These are phyloP conservation scores for Anas acuta DNA, from an alignment of 2,797 vertebrate species.

Conservation along the genomic window DNA sequence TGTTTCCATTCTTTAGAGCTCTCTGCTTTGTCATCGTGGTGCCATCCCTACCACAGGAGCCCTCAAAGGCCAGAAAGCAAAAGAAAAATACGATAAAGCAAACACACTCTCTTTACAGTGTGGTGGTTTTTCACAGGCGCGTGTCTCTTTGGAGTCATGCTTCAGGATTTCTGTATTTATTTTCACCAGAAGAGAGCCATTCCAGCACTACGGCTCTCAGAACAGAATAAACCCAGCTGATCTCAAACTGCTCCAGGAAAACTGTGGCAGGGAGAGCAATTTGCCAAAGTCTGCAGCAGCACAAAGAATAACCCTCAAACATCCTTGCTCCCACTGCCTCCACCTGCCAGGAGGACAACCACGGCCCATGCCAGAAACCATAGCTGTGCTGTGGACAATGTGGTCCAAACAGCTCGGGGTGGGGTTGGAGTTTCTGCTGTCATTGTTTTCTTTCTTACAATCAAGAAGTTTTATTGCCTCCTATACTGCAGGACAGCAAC, in stretches of 20 bases:
- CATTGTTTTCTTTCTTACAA: neutral
- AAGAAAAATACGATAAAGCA: slow-evolving; percentile 23
- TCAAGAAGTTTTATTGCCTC: neutral
- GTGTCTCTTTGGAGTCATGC: neutral
- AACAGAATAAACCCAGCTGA: slow-evolving; percentile 60
- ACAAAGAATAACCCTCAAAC: slow-evolving; percentile 7
- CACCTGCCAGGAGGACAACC: neutral
- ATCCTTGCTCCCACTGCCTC: neutral
- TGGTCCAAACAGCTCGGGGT: neutral
- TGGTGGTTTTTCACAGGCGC: neutral
- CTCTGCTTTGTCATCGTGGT: neutral
- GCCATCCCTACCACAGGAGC: slow-evolving; percentile 8
- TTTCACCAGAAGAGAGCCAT: slow-evolving; percentile 37
- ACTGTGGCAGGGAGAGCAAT: neutral
- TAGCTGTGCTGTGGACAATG: neutral
- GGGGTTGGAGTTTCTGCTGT: neutral
- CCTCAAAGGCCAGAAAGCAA: slow-evolving; percentile 5
- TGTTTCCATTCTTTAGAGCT: slow-evolving; percentile 10
- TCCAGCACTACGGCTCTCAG: slow-evolving; percentile 4
- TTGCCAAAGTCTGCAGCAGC: slow-evolving; percentile 19
- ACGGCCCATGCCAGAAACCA: neutral
- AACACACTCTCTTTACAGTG: neutral
- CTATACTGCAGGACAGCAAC: neutral
- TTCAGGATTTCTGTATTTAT: slow-evolving; percentile 48
- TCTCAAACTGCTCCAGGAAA: slow-evolving; percentile 37